Evolutionary conservation across 1,140 invertebrate species (phyloP).

Genomic region (Oncopeltus fasciatus): DNA sequence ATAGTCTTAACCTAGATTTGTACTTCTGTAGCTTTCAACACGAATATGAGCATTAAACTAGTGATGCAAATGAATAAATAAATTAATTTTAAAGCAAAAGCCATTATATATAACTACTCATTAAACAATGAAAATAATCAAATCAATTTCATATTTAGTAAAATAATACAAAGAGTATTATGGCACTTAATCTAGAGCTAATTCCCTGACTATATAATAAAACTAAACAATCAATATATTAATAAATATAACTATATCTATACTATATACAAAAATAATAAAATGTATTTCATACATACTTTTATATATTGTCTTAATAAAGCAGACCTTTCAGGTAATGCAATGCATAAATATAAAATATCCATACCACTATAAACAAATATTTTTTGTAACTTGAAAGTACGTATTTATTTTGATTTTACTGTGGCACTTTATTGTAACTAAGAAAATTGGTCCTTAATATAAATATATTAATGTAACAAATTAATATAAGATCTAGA

Average conservation of each 20-base stretch:
- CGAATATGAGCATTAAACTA: too few species aligned
- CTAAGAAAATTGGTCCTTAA: not conserved
- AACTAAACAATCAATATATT: not conserved
- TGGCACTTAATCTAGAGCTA: not conserved
- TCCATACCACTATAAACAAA: not conserved
- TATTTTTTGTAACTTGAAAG: not conserved
- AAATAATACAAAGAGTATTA: too few species aligned
- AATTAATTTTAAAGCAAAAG: too few species aligned
- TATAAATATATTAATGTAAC: not conserved
- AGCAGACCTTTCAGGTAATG: not conserved
- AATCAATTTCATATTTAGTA: too few species aligned
- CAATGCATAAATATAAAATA: not conserved
- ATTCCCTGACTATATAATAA: not conserved
- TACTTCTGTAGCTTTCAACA: too few species aligned
- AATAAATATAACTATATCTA: not conserved
- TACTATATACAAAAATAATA: not conserved
- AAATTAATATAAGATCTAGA: too few species aligned
- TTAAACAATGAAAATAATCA: too few species aligned
- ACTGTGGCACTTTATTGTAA: not conserved
- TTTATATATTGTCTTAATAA: not conserved
- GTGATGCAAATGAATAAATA: too few species aligned
- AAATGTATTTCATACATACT: not conserved
- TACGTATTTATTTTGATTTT: constrained; percentile 5
- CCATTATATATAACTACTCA: too few species aligned
- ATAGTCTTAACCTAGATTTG: too few species aligned